Percentiles rank a stretch among this genome's conserved stretches.
Conservation (phyloP, 2,113 vertebrate species). For the Cettia cetti region DNA sequence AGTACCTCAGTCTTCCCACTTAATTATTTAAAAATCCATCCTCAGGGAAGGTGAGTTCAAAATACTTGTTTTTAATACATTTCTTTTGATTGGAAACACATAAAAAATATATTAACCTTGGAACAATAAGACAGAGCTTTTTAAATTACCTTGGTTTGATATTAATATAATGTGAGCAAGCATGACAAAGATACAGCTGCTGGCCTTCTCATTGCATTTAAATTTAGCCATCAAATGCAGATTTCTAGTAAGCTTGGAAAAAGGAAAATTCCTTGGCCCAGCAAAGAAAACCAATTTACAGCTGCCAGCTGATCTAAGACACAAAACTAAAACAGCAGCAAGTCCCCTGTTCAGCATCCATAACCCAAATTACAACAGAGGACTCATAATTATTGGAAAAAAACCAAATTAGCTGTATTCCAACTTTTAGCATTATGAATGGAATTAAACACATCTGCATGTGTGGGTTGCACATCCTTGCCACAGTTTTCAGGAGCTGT, state of each 20-base stretch:
- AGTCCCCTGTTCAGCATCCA: neutral
- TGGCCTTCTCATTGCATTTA: slow-evolving; percentile 31
- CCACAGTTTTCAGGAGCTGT: neutral
- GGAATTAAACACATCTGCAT: neutral
- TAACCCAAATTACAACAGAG: neutral
- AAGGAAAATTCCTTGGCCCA: slow-evolving; percentile 41
- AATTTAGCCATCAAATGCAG: slow-evolving; percentile 26
- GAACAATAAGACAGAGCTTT: slow-evolving; percentile 21
- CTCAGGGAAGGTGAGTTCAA: slow-evolving; percentile 32
- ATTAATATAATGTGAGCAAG: slow-evolving; percentile 40
- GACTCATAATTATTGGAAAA: neutral
- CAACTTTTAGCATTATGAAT: neutral
- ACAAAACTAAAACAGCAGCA: neutral
- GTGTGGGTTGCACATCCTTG: neutral
- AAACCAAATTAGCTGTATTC: neutral
- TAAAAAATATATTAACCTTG: slow-evolving; percentile 41
- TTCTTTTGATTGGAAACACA: slow-evolving; percentile 38
- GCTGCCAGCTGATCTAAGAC: slow-evolving; percentile 17
- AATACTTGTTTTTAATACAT: neutral
- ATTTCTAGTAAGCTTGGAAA: slow-evolving; percentile 35
- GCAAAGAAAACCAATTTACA: slow-evolving; percentile 40
- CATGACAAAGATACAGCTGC: slow-evolving; percentile 30
- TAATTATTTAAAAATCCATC: slow-evolving; percentile 34
- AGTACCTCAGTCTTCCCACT: slow-evolving; percentile 6
- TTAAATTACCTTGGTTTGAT: neutral